Base-by-base conservation (phyloP, 1,140 invertebrate species). In the Eupeodes corollae region DNA sequence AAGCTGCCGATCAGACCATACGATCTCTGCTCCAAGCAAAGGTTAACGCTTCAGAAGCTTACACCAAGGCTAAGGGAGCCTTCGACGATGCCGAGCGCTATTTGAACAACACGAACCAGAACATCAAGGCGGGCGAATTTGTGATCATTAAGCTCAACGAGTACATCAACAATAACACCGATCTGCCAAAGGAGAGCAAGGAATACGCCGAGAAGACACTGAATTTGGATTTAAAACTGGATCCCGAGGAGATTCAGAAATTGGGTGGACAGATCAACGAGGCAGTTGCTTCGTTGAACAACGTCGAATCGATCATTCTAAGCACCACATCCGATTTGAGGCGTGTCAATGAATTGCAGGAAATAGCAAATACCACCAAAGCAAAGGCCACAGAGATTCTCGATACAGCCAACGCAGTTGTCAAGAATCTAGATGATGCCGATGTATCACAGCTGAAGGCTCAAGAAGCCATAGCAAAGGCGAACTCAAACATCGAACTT, bases 301-400 rank as follows among this genome's bases (percentile, higher is more conserved):
- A 97, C 63, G 92, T 94, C 47, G 89, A 96, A 56, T 75, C 77
- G 49, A 97, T 97, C 56, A 80, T 97, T 34, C 73, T 75, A 18
- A 91, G 85, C 41, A 97, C 94, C 0, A 77, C 79, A 43, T 78
- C 79, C 30, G 87, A 93, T 69, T 69, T 93, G 40, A 69, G 75
- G 19, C 70, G 72, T 52, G 91, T 91, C 1, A 79, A 85, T 54
- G 56, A 72, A 6, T 71, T 96, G 0, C 90, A 92, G 61, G 67
- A 75, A 45, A 74, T 77, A 53, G 90, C 91, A 1, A 84, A 88
- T 52, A 59, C 66, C 18, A 80, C 87, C 2, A 91, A 87, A 76
- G 58, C 56, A n/a, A 65, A 58, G 37, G 78, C 78, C 3, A 73
- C 75, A 49, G 61, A 73, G 33, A 76, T 78, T n/a, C 58, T 79